Evolutionary conservation across 2,888 invertebrate genomes (phyloP).

Genomic region (Thysanoteuthis rhombus): DNA sequence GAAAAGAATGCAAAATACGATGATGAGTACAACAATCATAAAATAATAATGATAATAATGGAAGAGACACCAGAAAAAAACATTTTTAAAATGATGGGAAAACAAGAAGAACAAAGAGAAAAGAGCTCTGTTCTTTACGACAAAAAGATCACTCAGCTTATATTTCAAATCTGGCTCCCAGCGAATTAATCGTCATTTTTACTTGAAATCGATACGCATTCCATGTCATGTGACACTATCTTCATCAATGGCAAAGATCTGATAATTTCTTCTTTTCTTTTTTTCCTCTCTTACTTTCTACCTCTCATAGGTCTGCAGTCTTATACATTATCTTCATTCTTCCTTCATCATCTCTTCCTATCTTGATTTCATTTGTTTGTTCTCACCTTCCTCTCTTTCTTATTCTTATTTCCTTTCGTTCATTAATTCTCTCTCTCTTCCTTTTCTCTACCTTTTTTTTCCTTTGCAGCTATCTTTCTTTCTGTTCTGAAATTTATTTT

Average conservation of each 20-base stretch:
- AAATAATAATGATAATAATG: background rate
- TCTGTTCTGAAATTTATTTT: background rate
- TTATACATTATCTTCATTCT: too few species aligned
- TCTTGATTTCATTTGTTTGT: too few species aligned
- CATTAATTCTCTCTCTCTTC: background rate
- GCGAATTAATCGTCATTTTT: background rate
- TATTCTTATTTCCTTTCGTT: background rate
- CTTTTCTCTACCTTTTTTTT: background rate
- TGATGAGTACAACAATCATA: too few species aligned
- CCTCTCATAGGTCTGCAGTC: too few species aligned
- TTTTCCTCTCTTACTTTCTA: background rate
- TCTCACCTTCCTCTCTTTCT: too few species aligned
- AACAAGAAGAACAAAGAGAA: background rate
- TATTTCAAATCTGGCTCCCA: background rate
- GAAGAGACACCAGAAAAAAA: background rate
- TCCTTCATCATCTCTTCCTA: too few species aligned
- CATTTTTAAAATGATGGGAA: background rate
- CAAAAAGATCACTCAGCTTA: background rate
- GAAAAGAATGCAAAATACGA: too few species aligned
- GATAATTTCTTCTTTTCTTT: background rate
- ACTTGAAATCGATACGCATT: background rate
- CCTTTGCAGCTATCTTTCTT: background rate
- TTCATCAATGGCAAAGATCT: background rate
- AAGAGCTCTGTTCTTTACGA: background rate
- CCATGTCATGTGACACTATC: background rate